These are phyloP conservation scores for Borostomias antarcticus DNA, from an alignment of 2,797 vertebrate genomes.

Conservation along the genomic window DNA sequence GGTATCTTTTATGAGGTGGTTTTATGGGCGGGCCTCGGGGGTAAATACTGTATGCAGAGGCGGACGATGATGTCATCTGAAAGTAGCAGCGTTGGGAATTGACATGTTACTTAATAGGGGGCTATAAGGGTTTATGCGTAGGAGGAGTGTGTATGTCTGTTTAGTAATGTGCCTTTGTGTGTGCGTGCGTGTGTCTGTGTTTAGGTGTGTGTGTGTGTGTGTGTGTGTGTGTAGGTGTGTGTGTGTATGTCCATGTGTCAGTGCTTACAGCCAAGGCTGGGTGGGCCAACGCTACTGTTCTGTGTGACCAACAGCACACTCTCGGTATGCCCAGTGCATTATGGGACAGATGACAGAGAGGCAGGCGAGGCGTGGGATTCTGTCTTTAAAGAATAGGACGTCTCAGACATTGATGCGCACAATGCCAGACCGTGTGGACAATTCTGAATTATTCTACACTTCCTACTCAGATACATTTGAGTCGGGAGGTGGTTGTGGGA, in stretches of 20 bases:
- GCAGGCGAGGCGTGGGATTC: slow-evolving; percentile 42
- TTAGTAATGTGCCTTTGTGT: slow-evolving; percentile 2
- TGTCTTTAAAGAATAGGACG: slow-evolving; percentile 36
- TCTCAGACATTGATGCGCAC: slow-evolving; percentile 49
- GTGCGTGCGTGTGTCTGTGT: slow-evolving; percentile 4
- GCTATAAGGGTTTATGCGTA: slow-evolving; percentile 4
- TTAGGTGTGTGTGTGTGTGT: too few relatives aligned
- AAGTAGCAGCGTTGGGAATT: slow-evolving; percentile 41
- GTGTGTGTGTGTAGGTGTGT: too few relatives aligned
- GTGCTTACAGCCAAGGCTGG: not conserved
- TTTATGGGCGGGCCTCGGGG: slow-evolving; percentile 41
- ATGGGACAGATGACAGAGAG: slow-evolving; percentile 44
- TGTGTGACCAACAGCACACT: slow-evolving; percentile 18
- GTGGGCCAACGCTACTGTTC: not conserved
- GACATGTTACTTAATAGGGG: slow-evolving; percentile 36
- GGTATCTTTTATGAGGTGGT: slow-evolving; percentile 43
- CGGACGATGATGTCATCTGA: slow-evolving; percentile 51
- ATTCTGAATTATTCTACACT: slow-evolving; percentile 3
- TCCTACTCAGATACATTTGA: slow-evolving; percentile 15
- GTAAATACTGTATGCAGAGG: slow-evolving; percentile 38
- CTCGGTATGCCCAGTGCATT: slow-evolving; percentile 18
- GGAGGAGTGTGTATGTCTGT: not conserved
- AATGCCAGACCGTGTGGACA: slow-evolving; percentile 9
- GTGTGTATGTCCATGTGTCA: slow-evolving; percentile 6
- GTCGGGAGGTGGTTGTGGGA: not conserved